Evolutionary conservation across 2,797 vertebrate species (phyloP).

Genomic region (Girardinus metallicus): DNA sequence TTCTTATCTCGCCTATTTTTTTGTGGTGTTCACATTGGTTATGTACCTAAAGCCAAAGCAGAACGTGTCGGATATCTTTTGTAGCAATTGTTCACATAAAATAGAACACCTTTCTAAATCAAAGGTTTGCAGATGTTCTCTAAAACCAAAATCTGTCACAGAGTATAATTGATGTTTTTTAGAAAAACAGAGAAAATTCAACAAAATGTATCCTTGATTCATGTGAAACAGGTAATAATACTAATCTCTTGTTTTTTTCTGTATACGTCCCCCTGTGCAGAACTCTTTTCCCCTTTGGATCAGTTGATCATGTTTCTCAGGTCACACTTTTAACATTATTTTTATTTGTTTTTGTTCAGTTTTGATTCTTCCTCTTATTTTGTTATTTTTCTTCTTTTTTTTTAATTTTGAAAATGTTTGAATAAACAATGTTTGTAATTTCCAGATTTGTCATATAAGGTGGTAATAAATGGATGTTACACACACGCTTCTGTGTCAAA

Average conservation of each 20-base stretch:
- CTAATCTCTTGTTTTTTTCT: constrained; percentile 59
- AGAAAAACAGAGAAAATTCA: constrained; percentile 31
- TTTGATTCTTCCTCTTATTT: constrained; percentile 61
- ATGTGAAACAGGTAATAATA: constrained; percentile 45
- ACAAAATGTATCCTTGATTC: constrained; percentile 54
- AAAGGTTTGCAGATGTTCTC: constrained; percentile 46
- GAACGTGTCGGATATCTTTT: constrained; percentile 49
- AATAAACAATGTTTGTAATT: constrained; percentile 80
- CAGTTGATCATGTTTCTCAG: constrained; percentile 75
- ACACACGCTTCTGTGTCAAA: constrained; percentile 43
- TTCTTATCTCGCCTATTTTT: constrained; percentile 42
- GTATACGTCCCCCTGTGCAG: constrained; percentile 47
- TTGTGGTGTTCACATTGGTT: constrained; percentile 62
- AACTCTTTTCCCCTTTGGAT: constrained; percentile 32
- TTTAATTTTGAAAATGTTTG: constrained; percentile 72
- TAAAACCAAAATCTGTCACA: constrained; percentile 54
- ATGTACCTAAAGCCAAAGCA: constrained; percentile 59
- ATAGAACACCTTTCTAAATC: constrained; percentile 52
- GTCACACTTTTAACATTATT: constrained; percentile 72
- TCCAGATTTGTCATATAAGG: constrained; percentile 83
- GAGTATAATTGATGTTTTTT: constrained; percentile 27
- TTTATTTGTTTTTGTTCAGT: constrained; percentile 60
- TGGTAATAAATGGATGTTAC: constrained; percentile 85
- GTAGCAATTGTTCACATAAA: constrained; percentile 51
- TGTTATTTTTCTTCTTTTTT: constrained; percentile 26